These are phyloP conservation scores for Drosophila tristis DNA, from an alignment of 1,140 invertebrate species.

Conservation along the genomic window DNA sequence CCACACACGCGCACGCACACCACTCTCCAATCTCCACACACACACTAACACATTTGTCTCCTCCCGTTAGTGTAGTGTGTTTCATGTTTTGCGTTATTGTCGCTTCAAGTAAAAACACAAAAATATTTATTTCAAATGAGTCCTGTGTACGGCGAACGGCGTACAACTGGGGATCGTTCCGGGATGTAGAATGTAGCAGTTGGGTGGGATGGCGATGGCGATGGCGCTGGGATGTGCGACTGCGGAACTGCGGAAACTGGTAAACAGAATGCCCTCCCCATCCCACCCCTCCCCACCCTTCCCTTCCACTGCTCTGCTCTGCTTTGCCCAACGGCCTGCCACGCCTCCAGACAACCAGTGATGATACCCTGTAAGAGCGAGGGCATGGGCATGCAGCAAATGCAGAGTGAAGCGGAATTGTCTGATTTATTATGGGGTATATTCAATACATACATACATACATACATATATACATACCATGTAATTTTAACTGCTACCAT, in stretches of 20 bases:
- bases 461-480: too few species aligned
- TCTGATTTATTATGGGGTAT: too few species aligned
- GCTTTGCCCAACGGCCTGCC: conserved; percentile 26
- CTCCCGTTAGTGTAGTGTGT: conserved; percentile 44
- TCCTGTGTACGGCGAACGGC: conserved; percentile 52
- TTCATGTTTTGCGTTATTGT: conserved; percentile 82
- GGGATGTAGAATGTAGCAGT: too few species aligned
- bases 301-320: too few species aligned
- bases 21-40: conserved; percentile 12
- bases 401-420: too few species aligned
- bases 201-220: too few species aligned
- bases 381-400: not conserved
- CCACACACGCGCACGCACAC: conserved; percentile 9
- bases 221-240: conserved; percentile 6
- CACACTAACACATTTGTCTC: conserved; percentile 63
- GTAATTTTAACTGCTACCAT: not conserved
- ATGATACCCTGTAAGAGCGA: conserved; percentile 17
- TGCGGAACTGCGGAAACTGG: conserved; percentile 73
- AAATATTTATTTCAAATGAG: conserved; percentile 83
- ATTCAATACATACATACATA: too few species aligned
- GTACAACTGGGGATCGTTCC: conserved; percentile 61
- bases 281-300: too few species aligned
- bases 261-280: conserved; percentile 62
- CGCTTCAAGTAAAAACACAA: conserved; percentile 81
- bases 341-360: conserved; percentile 34